Conservation (phyloP, 2,888 invertebrate species). For the Sympetrum striolatum region DNA sequence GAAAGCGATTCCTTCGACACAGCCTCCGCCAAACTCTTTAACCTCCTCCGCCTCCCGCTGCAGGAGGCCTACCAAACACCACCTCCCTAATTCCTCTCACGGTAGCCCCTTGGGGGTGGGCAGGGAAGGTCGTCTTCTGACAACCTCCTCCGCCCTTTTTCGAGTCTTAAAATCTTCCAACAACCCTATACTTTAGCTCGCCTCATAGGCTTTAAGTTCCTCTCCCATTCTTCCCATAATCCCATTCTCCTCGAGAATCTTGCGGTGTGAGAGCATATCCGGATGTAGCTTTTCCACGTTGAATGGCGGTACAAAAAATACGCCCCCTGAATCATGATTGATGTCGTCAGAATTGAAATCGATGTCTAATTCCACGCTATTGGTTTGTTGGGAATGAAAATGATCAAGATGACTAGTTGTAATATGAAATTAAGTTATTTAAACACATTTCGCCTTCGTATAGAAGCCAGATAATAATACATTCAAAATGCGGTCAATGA, state of each 20-base stretch:
- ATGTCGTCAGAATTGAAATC: too few species aligned
- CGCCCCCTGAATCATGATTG: too few species aligned
- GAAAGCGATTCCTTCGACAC: constrained; percentile 42
- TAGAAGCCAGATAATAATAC: too few species aligned
- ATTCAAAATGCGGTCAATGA: too few species aligned
- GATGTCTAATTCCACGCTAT: too few species aligned
- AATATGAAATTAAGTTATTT: too few species aligned
- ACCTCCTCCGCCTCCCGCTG: neutral
- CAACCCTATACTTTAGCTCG: neutral
- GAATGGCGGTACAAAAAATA: too few species aligned
- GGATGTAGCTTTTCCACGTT: neutral
- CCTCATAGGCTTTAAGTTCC: neutral
- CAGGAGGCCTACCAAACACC: constrained; percentile 3
- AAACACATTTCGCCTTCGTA: too few species aligned
- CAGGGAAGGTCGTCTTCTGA: neutral
- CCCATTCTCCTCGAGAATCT: neutral
- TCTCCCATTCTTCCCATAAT: neutral
- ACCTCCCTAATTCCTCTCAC: constrained; percentile 29
- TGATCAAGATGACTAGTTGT: too few species aligned
- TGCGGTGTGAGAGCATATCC: neutral
- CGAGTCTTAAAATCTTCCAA: neutral
- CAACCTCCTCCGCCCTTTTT: neutral
- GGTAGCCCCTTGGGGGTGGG: constrained; percentile 23
- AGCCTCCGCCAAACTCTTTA: neutral
- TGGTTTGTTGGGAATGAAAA: too few species aligned